These are phyloP conservation scores for Catalaphyllia jardinei DNA, from an alignment of 64 coral and sea anemone genomes.

Conservation along the genomic window DNA sequence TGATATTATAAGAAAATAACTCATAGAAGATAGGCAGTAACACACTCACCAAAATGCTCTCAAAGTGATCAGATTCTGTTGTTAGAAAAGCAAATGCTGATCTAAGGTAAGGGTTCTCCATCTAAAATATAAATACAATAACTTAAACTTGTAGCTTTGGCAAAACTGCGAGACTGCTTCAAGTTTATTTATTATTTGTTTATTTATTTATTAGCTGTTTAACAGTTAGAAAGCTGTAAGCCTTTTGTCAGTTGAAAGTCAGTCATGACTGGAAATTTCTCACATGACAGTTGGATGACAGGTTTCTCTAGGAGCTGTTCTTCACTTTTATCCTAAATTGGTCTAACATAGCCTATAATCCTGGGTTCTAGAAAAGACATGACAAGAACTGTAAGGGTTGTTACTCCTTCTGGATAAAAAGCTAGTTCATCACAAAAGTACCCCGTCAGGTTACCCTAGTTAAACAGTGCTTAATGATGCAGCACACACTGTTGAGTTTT, in stretches of 20 bases:
- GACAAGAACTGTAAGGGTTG: not conserved
- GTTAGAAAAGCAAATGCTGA: constrained; percentile 78
- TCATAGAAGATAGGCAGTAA: not conserved
- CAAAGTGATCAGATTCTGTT: constrained; percentile 55
- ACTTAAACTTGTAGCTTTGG: too few relatives aligned
- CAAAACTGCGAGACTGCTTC: not conserved
- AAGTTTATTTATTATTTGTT: not conserved
- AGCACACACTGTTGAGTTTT: too few relatives aligned
- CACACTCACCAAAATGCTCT: constrained; percentile 58
- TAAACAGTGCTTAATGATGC: too few relatives aligned
- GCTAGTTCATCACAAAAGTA: not conserved
- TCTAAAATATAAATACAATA: constrained; percentile 20
- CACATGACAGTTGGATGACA: too few relatives aligned
- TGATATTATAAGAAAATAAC: not conserved
- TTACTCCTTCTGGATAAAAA: not conserved
- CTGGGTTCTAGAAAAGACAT: not conserved
- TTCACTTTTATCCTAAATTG: not conserved
- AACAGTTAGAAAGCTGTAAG: too few relatives aligned
- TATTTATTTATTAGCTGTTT: too few relatives aligned
- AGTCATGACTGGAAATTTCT: too few relatives aligned
- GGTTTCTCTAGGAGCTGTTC: too few relatives aligned
- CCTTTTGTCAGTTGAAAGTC: too few relatives aligned
- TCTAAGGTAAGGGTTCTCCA: constrained; percentile 70
- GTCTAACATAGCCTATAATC: not conserved
- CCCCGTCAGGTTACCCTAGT: not conserved